Evolutionary conservation across 2,113 vertebrate species (phyloP).

Genomic region (Castor canadensis): DNA sequence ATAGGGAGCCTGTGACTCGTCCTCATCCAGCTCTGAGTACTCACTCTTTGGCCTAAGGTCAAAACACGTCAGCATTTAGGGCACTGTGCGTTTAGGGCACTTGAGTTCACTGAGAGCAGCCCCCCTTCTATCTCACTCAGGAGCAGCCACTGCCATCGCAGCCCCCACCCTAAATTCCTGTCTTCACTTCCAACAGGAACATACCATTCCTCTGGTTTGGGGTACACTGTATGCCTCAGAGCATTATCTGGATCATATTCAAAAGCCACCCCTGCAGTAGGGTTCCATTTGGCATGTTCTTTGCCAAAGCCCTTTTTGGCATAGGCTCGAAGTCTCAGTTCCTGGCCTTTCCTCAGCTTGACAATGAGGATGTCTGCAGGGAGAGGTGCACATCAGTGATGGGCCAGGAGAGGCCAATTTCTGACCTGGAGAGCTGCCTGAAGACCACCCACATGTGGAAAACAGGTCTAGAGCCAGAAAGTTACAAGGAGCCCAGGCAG

Average conservation of each 20-base stretch:
- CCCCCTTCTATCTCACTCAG: background rate
- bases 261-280: conserved; percentile 96
- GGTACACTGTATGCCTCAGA: conserved; percentile 95
- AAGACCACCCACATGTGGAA: background rate
- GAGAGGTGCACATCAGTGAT: rapidly evolving
- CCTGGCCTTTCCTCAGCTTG: conserved; percentile 97
- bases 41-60: conserved; percentile 96
- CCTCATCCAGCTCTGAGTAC: conserved; percentile 97
- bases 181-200: background rate
- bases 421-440: background rate
- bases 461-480: background rate
- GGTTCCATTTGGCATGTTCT: conserved; percentile 99
- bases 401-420: background rate
- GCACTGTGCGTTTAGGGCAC: background rate
- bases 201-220: conserved; percentile 97
- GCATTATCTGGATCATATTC: conserved; percentile 98
- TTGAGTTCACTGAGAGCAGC: background rate
- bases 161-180: background rate
- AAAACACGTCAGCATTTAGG: conserved; percentile 4
- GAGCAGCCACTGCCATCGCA: background rate
- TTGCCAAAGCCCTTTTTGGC: conserved; percentile 99
- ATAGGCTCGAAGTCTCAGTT: conserved; percentile 94
- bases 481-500: background rate
- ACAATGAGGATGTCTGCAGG: conserved; percentile 94
- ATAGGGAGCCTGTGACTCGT: conserved; percentile 95